Evolutionary conservation across 2,113 vertebrate genomes (phyloP), one percentile per base, ranked within the genome.

Genomic region (Platichthys flesus): DNA sequence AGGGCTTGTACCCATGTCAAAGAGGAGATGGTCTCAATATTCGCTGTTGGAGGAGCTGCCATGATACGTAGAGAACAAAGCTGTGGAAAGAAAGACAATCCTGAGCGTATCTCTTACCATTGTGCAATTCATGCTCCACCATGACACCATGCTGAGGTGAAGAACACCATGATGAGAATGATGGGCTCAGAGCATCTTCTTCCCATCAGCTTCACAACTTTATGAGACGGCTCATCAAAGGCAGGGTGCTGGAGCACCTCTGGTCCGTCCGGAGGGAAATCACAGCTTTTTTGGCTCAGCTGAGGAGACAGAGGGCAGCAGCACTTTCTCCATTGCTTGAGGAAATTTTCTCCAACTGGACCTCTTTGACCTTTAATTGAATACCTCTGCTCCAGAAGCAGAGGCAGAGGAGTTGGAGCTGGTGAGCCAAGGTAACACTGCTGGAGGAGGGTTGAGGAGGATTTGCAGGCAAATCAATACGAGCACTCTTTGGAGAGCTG

Each of bases 391-490:
- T 71, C 52, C 49, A 20, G n/a, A 67, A 73, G 47, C 21, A 12
- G 21, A 63, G 35, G 35, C 26, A 12, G 31, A 52, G 24, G 45
- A 72, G 40, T 16, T 12, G 23, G 52, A 24, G 31, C 52, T 65
- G 64, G 3, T 23, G 47, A 62, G 60, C 37, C 37, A 9, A 24
- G 31, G 16, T 77, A 70, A 80, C 45, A 79, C 8, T 59, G 58
- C 57, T 59, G 16, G 40, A 81, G 71, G 71, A 83, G 52, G 64
- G 47, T 51, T 65, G 58, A 47, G 15, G 59, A 64, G 51, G 51
- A 54, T 74, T 62, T 71, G 47, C 62, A 58, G 47, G 65, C 13
- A 26, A 70, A 85, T 85, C 74, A 60, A 83, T 81, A 76, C 20
- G n/a, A 15, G 21, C 61, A 15, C 61, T n/a, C 31, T 61, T n/a